Evolutionary conservation across 2,113 vertebrate genomes (phyloP), one percentile per base, ranked within the genome.

Genomic region (Dermatemys mawii): DNA sequence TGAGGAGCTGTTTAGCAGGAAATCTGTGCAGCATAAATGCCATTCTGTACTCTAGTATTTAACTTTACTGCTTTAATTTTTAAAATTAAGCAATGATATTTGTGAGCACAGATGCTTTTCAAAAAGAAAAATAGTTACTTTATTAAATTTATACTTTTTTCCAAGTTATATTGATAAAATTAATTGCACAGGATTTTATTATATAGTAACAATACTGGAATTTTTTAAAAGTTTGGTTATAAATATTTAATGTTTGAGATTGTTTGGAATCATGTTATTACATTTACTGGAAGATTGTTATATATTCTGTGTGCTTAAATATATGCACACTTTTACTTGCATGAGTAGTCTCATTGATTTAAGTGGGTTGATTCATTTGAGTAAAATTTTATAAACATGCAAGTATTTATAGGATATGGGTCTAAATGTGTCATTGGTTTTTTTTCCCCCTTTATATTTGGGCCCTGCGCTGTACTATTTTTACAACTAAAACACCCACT

Each of bases 81-180:
- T 1, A 1, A n/a, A 35, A n/a, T 57, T 7, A 84, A 49, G 12
- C 12, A 16, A 2, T 55, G 26, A 6, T 12, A 13, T 22, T 19
- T 63, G 44, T 16, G 17, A 32, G 3, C 3, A 44, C 5, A 84
- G 27, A 81, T 54, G 60, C 63, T 5, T 46, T 22, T 27, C 78
- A 67, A 21, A 26, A 19, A 41, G 38, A 35, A 78, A 12, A 55
- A 13, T 83, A 44, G 73, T 8, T 0, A 0, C 8, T 4, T 73
- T 78, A 78, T 24, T 80, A 32, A 46, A 60, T 82, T 27, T 0
- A 9, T 70, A 22, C n/a, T 38, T 46, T 91, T 22, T 60, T 84
- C 78, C 12, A 81, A 55, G 24, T 76, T 75, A 75, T 24, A 41
- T 75, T 76, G 41, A 76, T 44, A 27, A 76, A 46, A 46, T 75